phyloP scores from a whole-genome alignment of 2,113 vertebrate species.

The Muscicapa adusta region DNA sequence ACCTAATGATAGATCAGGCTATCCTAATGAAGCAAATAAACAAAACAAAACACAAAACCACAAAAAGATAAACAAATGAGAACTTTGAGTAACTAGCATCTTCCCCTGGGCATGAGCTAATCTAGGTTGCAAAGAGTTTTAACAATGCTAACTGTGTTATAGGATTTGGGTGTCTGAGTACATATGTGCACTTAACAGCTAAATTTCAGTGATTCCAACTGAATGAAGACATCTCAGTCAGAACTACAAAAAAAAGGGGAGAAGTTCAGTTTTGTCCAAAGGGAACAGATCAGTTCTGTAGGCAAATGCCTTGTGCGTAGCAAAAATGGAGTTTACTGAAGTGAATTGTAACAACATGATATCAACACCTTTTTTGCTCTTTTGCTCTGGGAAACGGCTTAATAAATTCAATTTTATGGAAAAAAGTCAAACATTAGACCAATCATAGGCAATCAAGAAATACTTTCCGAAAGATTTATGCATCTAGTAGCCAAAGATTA shows the following conservation, averaged over 20 bases:
- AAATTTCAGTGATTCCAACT: not conserved
- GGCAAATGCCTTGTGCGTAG: not conserved
- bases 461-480: not conserved
- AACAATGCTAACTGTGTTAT: not conserved
- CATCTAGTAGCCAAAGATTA: not conserved
- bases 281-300: not conserved
- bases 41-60: not conserved
- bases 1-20: not conserved
- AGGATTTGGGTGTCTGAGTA: not conserved
- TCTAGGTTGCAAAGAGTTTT: not conserved
- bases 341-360: not conserved
- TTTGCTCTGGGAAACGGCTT: not conserved
- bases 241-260: not conserved
- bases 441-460: not conserved
- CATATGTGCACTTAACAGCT: not conserved
- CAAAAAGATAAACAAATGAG: not conserved
- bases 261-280: not conserved
- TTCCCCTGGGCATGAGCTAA: not conserved
- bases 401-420: not conserved
- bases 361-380: not conserved
- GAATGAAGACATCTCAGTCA: not conserved
- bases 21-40: not conserved
- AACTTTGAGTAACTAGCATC: not conserved
- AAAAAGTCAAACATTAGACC: not conserved
- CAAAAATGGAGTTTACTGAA: not conserved